Conservation (phyloP, 2,888 invertebrate species). For the Epinotia ramella region DNA sequence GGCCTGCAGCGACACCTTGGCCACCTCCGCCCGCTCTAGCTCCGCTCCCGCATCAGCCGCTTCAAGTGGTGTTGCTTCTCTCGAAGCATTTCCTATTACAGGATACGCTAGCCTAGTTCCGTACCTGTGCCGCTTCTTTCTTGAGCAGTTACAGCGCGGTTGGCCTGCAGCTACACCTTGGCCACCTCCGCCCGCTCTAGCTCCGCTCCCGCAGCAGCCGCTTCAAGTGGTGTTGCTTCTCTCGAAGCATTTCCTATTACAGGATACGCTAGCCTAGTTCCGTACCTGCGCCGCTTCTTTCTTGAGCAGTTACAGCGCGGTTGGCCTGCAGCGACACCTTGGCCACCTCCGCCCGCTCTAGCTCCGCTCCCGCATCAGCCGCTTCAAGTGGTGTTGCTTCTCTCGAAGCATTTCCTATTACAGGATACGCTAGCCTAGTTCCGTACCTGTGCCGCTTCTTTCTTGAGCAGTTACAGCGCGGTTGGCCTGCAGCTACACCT, state of each 20-base stretch:
- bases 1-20: too few species aligned
- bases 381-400: constrained; percentile 1
- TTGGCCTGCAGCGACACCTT: too few species aligned
- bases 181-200: too few species aligned
- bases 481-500: too few species aligned
- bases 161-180: too few species aligned
- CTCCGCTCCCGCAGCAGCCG: constrained; percentile 85
- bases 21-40: too few species aligned
- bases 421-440: neutral
- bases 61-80: constrained; percentile 2
- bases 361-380: too few species aligned
- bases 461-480: constrained; percentile 84
- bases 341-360: too few species aligned
- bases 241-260: neutral
- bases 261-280: neutral
- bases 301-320: constrained; percentile 82
- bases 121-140: constrained; percentile 88
- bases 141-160: too few species aligned
- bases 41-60: constrained; percentile 84
- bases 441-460: constrained; percentile 88
- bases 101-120: neutral
- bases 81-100: neutral
- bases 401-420: neutral
- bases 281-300: constrained; percentile 88
- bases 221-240: constrained; percentile 1